Evolutionary conservation across 1,140 invertebrate genomes (phyloP).

Genomic region (Oppia nitens): DNA sequence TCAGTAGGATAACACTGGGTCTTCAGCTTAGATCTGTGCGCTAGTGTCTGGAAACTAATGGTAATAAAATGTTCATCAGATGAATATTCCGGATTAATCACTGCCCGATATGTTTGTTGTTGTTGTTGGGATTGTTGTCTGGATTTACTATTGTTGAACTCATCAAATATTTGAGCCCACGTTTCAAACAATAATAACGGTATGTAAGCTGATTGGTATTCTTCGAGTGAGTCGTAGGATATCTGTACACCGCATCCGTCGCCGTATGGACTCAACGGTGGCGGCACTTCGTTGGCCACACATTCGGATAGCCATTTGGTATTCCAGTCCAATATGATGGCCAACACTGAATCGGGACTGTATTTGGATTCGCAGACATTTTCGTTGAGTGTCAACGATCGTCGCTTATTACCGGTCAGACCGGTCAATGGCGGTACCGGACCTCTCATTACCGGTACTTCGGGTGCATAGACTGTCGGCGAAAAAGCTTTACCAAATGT

Average conservation of each 20-base stretch:
- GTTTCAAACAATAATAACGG: not conserved
- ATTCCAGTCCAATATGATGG: not conserved
- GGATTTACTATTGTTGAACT: not conserved
- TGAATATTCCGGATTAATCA: not conserved
- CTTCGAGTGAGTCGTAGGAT: not conserved
- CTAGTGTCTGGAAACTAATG: not conserved
- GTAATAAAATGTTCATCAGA: not conserved
- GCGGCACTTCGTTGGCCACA: not conserved
- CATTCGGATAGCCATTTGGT: not conserved
- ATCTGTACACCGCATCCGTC: not conserved
- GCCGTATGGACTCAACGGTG: not conserved
- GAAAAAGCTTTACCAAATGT: not conserved
- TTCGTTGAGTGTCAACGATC: not conserved
- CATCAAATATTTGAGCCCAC: constrained; percentile 7
- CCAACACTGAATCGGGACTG: not conserved
- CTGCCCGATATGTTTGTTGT: not conserved
- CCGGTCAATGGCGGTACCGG: not conserved
- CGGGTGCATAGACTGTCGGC: not conserved
- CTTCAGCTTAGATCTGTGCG: not conserved
- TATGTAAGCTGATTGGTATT: constrained; percentile 2
- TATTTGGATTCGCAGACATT: not conserved
- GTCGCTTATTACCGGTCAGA: not conserved
- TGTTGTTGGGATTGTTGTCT: not conserved
- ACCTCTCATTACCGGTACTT: not conserved
- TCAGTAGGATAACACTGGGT: not conserved